Base-by-base conservation (phyloP, 2,888 invertebrate species). In the Drosophila prostipennis region DNA sequence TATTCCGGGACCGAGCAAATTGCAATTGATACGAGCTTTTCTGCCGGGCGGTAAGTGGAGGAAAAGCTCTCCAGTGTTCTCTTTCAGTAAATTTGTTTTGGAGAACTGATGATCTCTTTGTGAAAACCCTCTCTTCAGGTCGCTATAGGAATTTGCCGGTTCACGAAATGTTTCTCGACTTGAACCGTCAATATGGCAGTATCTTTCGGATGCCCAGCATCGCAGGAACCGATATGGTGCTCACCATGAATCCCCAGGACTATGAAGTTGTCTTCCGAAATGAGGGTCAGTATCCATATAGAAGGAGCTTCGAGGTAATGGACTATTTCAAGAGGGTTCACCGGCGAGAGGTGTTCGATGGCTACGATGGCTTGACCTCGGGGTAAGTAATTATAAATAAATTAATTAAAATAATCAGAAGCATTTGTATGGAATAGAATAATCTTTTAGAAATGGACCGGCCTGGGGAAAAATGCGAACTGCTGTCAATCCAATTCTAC, bases 391-490 rank as follows among this genome's bases (percentile, higher is more conserved):
- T n/a, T n/a, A n/a, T n/a, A n/a, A 3, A 10, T 1, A 11, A 13
- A 45, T n/a, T n/a, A n/a, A n/a, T n/a, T n/a, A n/a, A n/a, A n/a
- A n/a, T n/a, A n/a, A n/a, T n/a, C n/a, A n/a, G n/a, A n/a, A n/a
- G n/a, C n/a, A n/a, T n/a, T n/a, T n/a, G n/a, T n/a, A n/a, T n/a
- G n/a, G n/a, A n/a, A n/a, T n/a, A n/a, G n/a, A n/a, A n/a, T n/a
- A 19, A 19, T 19, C 19, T 19, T 19, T 26, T 78, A 94, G 94
- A 3, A 94, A 95, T 90, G 95, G 95, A 1, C 92, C 93, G 13
- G 92, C 94, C 74, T 96, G 96, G 96, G 93, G 94, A 42, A 92
- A 94, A 56, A 93, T 95, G 74, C 93, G 96, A 16, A 93, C 94
- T 0, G 94, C 94, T 67, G 94, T 95, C 0, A 95, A 95, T 89